A percentile compares a stretch with the other conserved stretches of the same genome.
Conservation (phyloP, 2,888 invertebrate species). For the Caenorhabditis plicata region DNA sequence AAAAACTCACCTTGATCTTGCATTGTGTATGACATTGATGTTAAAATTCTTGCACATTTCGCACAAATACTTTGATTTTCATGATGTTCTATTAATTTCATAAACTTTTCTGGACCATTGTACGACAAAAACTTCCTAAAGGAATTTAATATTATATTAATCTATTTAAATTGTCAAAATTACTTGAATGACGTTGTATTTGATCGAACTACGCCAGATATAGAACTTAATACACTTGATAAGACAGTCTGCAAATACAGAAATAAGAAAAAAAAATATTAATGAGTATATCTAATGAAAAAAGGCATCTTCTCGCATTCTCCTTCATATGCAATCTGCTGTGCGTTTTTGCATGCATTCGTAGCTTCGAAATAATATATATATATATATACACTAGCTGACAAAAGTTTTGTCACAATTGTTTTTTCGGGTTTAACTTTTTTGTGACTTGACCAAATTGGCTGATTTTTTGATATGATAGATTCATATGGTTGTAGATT, state of each 20-base stretch:
- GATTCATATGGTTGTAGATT: too few relatives aligned
- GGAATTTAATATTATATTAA: background rate
- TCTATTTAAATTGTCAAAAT: background rate
- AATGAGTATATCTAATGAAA: too few relatives aligned
- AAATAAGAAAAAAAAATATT: too few relatives aligned
- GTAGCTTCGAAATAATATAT: too few relatives aligned
- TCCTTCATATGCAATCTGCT: too few relatives aligned
- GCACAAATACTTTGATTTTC: background rate
- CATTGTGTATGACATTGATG: conserved; percentile 18
- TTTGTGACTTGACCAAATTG: too few relatives aligned
- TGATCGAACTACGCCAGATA: conserved; percentile 11
- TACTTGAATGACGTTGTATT: conserved; percentile 17
- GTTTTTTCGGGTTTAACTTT: too few relatives aligned
- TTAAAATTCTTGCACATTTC: conserved; percentile 8
- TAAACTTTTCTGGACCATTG: background rate
- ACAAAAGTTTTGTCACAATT: too few relatives aligned
- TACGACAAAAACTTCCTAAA: background rate
- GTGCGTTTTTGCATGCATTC: too few relatives aligned
- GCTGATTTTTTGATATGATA: too few relatives aligned
- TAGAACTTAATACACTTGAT: conserved; percentile 1
- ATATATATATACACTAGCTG: too few relatives aligned
- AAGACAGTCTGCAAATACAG: background rate
- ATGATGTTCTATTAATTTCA: background rate
- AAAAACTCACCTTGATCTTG: conserved; percentile 15
- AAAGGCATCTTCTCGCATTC: too few relatives aligned